phyloP scores from a whole-genome alignment of 35 echinoderm and acorn worm species.

The Ophiothrix spiculata region DNA sequence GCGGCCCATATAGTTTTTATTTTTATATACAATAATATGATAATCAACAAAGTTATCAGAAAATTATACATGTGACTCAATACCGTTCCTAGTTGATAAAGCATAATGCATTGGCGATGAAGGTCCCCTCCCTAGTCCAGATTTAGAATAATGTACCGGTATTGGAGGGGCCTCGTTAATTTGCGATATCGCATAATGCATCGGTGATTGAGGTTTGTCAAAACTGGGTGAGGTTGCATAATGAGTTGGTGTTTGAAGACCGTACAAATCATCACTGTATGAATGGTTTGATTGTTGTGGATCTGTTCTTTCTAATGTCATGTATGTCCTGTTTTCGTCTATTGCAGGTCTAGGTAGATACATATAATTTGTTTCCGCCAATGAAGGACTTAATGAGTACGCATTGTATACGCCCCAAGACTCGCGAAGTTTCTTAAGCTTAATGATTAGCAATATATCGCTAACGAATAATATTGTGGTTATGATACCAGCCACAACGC shows the following conservation, averaged over 20 bases:
- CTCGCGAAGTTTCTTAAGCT: not conserved
- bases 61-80: too few relatives aligned
- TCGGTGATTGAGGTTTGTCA: too few relatives aligned
- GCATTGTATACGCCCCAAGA: not conserved
- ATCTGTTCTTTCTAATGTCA: not conserved
- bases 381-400: not conserved
- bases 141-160: too few relatives aligned
- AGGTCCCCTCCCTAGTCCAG: too few relatives aligned
- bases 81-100: too few relatives aligned
- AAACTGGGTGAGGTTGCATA: not conserved
- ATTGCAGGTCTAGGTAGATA: not conserved
- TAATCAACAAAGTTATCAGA: too few relatives aligned
- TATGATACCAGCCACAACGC: not conserved
- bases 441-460: slow-evolving; percentile 2
- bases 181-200: too few relatives aligned
- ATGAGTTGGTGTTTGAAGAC: not conserved
- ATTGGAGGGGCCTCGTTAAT: too few relatives aligned
- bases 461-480: not conserved
- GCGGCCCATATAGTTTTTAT: too few relatives aligned
- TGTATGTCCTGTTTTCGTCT: not conserved
- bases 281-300: not conserved
- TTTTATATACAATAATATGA: too few relatives aligned
- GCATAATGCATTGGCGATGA: too few relatives aligned
- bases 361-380: not conserved
- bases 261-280: not conserved